Conservation (phyloP, 2,888 invertebrate species). For the Bimastos eiseni region DNA sequence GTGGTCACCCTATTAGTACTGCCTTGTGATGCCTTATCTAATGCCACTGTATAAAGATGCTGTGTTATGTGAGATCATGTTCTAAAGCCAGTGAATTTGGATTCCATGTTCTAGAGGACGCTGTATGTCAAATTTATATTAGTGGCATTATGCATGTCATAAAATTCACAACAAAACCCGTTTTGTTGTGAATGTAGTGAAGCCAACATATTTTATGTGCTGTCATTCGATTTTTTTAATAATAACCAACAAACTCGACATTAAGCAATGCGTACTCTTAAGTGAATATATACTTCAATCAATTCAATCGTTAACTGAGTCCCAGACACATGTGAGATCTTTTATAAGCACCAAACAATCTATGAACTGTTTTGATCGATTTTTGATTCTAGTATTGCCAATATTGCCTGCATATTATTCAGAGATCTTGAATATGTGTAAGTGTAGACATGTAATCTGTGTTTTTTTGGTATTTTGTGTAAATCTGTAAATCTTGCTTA, state of each 20-base stretch:
- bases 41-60: background rate
- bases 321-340: background rate
- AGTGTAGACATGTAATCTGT: background rate
- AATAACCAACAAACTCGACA: background rate
- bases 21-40: too few relatives aligned
- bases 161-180: background rate
- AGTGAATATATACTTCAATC: background rate
- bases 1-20: too few relatives aligned
- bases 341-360: background rate
- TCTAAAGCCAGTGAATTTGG: background rate
- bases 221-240: background rate
- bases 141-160: background rate
- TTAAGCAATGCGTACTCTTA: background rate
- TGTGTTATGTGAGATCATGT: background rate
- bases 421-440: background rate
- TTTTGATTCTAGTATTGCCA: background rate
- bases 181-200: background rate
- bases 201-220: background rate
- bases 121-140: background rate
- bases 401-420: background rate
- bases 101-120: background rate
- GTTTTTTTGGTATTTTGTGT: background rate
- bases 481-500: background rate
- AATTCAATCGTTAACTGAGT: background rate
- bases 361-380: background rate